Conservation (phyloP, 2,113 vertebrate genomes). For the Peucedramus taeniatus region DNA sequence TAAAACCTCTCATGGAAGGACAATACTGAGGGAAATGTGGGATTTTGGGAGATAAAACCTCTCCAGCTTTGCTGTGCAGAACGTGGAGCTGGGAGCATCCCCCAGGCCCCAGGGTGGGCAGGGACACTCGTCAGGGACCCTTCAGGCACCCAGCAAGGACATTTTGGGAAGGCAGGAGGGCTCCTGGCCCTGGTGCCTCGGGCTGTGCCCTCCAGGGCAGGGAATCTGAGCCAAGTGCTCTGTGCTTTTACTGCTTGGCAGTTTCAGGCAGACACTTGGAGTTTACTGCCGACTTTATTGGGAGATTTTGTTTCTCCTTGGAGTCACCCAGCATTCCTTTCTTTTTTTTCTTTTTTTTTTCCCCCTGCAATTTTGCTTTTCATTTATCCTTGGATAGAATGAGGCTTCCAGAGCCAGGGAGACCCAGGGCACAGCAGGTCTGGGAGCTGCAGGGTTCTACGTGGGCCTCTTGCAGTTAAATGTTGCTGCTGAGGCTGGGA, state of each 20-base stretch:
- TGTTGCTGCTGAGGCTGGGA: background rate
- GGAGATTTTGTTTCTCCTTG: slow-evolving; percentile 1
- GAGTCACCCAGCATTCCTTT: background rate
- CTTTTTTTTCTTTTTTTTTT: background rate
- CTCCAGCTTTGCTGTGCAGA: fast-evolving
- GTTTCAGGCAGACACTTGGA: background rate
- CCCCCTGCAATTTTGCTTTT: background rate
- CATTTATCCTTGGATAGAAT: background rate
- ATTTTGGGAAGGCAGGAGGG: background rate
- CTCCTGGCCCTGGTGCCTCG: background rate
- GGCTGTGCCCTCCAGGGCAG: too few species aligned
- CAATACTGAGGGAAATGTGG: fast-evolving
- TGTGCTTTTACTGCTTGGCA: background rate
- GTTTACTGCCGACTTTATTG: background rate
- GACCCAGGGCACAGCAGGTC: background rate
- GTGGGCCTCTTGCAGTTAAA: fast-evolving
- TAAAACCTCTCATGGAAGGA: fast-evolving
- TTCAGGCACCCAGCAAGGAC: fast-evolving
- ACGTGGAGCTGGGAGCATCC: too few species aligned
- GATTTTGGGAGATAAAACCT: background rate
- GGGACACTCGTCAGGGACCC: background rate
- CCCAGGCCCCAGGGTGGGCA: fast-evolving
- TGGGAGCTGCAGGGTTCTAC: fast-evolving
- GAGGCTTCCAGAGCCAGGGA: background rate
- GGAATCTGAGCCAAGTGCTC: fast-evolving